phyloP scores from a whole-genome alignment of 2,888 invertebrate species.

The Polia nebulosa region DNA sequence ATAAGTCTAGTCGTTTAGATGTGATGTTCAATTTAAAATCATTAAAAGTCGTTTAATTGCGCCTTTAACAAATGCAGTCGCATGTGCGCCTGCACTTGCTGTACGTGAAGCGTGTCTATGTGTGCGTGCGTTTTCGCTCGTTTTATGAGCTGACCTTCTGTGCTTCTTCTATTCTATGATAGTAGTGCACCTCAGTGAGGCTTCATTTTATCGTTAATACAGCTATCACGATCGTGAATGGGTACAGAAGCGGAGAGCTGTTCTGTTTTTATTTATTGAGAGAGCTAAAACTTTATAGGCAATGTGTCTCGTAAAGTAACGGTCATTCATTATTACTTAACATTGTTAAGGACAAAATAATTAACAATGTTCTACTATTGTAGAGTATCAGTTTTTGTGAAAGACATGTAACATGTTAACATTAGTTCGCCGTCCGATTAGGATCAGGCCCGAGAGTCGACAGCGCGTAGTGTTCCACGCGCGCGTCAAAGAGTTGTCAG shows the following conservation, averaged over 20 bases:
- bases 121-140: background rate
- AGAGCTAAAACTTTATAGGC: background rate
- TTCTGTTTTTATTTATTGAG: background rate
- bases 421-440: too few species aligned
- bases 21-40: too few species aligned
- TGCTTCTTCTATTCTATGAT: background rate
- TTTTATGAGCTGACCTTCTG: background rate
- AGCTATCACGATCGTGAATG: slow-evolving; percentile 23
- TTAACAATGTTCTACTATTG: too few species aligned
- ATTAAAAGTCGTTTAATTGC: too few species aligned
- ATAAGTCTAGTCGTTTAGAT: too few species aligned
- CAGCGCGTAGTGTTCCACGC: too few species aligned
- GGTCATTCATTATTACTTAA: background rate
- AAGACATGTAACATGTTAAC: too few species aligned
- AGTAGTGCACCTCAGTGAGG: slow-evolving; percentile 11
- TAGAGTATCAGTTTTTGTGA: background rate
- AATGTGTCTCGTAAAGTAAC: background rate
- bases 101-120: background rate
- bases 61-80: background rate
- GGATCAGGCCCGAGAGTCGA: too few species aligned
- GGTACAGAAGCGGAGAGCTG: slow-evolving; percentile 5
- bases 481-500: too few species aligned
- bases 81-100: background rate
- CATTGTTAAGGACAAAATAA: background rate
- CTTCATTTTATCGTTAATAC: slow-evolving; percentile 30